A percentile compares a stretch with the other conserved stretches of the same genome.
Evolutionary conservation across 2,888 invertebrate species (phyloP).

Genomic region (Aphidoletes aphidimyza): DNA sequence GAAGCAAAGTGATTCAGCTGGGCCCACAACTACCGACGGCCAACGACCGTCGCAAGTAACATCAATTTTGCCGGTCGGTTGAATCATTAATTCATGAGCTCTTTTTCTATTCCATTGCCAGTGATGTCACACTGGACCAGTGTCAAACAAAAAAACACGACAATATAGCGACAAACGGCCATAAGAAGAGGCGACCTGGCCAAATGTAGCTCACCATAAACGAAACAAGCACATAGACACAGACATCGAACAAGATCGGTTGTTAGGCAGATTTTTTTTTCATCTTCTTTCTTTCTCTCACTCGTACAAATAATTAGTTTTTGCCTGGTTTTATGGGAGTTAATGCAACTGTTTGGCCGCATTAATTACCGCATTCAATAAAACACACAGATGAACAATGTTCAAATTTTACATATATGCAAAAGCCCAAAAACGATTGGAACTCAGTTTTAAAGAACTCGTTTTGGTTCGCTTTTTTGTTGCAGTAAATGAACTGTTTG

Average conservation of each 20-base stretch:
- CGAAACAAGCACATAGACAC: too few relatives aligned
- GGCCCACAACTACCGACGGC: neutral
- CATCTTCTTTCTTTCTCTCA: neutral
- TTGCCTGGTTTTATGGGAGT: neutral
- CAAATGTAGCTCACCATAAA: neutral
- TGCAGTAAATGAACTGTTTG: too few relatives aligned
- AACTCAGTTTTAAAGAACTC: neutral
- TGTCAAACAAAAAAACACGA: neutral
- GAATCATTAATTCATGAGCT: neutral
- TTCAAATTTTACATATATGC: neutral
- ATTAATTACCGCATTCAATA: constrained; percentile 21
- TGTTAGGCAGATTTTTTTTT: neutral
- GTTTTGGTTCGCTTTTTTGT: neutral
- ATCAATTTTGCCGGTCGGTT: neutral
- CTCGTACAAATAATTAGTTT: constrained; percentile 6
- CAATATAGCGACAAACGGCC: neutral
- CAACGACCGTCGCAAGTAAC: neutral
- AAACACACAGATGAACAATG: neutral
- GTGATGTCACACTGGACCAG: neutral
- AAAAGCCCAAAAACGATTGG: neutral
- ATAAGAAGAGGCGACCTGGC: neutral
- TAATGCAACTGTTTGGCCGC: constrained; percentile 31
- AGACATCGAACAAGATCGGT: too few relatives aligned
- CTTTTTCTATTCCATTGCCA: neutral
- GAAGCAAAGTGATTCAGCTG: neutral